A percentile compares a stretch with the other conserved stretches of the same genome.
Conservation (phyloP, 2,113 vertebrate species). For the Pipra filicauda region DNA sequence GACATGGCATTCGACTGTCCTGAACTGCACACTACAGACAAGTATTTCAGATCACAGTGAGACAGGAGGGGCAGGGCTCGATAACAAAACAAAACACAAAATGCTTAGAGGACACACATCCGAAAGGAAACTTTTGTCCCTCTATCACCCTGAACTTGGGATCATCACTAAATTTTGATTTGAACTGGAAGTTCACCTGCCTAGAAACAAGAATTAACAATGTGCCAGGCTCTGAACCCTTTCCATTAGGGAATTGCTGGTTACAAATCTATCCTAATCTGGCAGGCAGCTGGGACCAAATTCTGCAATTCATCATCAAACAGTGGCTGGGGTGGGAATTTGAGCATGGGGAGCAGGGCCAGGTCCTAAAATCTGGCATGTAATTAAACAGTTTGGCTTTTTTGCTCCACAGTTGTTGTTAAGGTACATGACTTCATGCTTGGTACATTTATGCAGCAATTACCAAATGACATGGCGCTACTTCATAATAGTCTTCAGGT, state of each 20-base stretch:
- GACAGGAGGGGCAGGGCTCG: background rate
- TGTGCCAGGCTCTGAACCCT: background rate
- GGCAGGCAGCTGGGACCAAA: fast-evolving
- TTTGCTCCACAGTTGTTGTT: background rate
- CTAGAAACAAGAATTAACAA: background rate
- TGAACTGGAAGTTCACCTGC: background rate
- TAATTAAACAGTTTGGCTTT: background rate
- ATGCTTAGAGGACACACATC: background rate
- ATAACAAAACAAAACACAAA: background rate
- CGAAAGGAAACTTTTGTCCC: background rate
- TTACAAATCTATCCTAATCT: background rate
- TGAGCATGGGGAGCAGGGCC: background rate
- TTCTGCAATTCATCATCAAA: background rate
- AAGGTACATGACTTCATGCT: background rate
- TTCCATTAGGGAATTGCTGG: background rate
- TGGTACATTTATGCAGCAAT: background rate
- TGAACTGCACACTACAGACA: background rate
- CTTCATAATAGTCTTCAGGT: conserved; percentile 43
- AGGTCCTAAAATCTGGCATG: background rate
- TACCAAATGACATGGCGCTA: conserved; percentile 27
- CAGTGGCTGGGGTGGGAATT: background rate
- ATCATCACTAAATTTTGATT: background rate
- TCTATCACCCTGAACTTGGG: background rate
- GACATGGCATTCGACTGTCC: background rate
- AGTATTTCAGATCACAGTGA: background rate